phyloP scores from a whole-genome alignment of 2,888 invertebrate species.

The Pardosa pseudoannulata region DNA sequence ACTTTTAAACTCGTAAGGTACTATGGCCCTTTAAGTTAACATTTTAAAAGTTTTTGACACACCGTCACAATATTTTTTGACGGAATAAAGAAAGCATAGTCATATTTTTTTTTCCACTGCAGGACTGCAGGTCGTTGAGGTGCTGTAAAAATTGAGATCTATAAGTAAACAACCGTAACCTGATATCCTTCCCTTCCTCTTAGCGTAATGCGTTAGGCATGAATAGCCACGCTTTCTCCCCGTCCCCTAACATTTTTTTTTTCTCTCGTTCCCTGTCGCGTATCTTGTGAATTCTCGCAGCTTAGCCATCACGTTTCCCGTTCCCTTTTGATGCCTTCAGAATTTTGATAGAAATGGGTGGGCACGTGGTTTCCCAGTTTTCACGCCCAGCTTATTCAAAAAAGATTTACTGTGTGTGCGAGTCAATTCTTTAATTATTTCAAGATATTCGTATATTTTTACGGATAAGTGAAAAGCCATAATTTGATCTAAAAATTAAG shows the following conservation, averaged over 20 bases:
- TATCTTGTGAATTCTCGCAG: constrained; percentile 42
- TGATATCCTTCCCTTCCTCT: not conserved
- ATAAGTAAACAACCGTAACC: not conserved
- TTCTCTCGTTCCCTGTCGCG: not conserved
- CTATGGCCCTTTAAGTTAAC: too few species aligned
- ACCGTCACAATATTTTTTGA: too few species aligned
- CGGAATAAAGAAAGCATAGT: too few species aligned
- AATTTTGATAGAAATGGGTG: constrained; percentile 65
- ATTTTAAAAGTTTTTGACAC: too few species aligned
- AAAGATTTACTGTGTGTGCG: constrained; percentile 35
- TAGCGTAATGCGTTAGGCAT: constrained; percentile 53
- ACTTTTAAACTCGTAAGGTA: too few species aligned
- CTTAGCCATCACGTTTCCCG: constrained; percentile 37
- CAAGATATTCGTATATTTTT: not conserved
- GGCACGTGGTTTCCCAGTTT: constrained; percentile 30
- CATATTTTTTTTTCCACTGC: too few species aligned
- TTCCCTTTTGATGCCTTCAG: constrained; percentile 57
- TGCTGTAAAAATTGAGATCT: not conserved
- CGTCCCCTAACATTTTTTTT: not conserved
- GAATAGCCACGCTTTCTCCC: constrained; percentile 39
- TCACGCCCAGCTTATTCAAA: constrained; percentile 41
- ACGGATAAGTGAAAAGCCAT: not conserved
- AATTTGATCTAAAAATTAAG: too few species aligned
- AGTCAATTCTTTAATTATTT: constrained; percentile 38
- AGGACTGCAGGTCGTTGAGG: too few species aligned